A percentile compares a stretch with the other conserved stretches of the same genome.
Conservation (phyloP, 2,888 invertebrate genomes). For the Mimachlamys varia region DNA sequence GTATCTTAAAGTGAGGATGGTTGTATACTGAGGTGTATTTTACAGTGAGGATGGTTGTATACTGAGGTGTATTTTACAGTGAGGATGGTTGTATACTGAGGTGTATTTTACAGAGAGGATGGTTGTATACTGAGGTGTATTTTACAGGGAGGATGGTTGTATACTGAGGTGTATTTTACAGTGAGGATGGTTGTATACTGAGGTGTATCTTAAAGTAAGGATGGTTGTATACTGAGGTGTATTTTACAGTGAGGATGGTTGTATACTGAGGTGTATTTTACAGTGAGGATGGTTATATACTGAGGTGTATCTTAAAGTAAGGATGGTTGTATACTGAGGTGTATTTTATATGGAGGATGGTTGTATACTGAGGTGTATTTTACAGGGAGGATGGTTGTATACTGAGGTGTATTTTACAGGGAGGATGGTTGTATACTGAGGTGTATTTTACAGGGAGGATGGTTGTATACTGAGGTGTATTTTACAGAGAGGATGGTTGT, state of each 20-base stretch:
- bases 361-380: constrained; percentile 55
- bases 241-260: constrained; percentile 76
- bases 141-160: constrained; percentile 77
- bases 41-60: constrained; percentile 77
- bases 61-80: constrained; percentile 55
- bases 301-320: constrained; percentile 61
- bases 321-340: constrained; percentile 71
- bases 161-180: constrained; percentile 47
- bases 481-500: constrained; percentile 77
- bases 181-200: constrained; percentile 75
- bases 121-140: constrained; percentile 63
- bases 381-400: constrained; percentile 77
- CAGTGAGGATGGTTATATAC: constrained; percentile 76
- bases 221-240: constrained; percentile 68
- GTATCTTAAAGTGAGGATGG: constrained; percentile 73
- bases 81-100: constrained; percentile 73
- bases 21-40: constrained; percentile 55
- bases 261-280: constrained; percentile 46
- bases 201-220: constrained; percentile 65
- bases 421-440: constrained; percentile 73
- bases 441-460: constrained; percentile 69
- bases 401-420: constrained; percentile 55
- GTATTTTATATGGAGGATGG: constrained; percentile 73
- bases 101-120: constrained; percentile 69
- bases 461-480: constrained; percentile 63